phyloP scores from a whole-genome alignment of 2,888 invertebrate genomes.

The Agelastica alni region DNA sequence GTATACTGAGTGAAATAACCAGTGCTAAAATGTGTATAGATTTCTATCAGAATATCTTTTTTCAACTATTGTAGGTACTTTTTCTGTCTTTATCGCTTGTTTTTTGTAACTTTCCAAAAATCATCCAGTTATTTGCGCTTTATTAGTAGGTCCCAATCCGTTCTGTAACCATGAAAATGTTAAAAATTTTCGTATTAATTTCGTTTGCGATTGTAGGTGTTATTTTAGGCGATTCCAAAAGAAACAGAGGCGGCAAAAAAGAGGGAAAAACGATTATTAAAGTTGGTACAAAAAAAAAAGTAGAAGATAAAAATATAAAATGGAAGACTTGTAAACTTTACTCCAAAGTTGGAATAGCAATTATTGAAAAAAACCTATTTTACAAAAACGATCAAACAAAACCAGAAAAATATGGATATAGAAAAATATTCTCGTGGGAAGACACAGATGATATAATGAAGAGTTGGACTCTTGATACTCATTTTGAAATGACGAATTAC shows the following conservation, averaged over 20 bases:
- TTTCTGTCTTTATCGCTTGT: too few species aligned
- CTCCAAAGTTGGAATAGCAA: conserved; percentile 25
- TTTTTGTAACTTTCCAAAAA: too few species aligned
- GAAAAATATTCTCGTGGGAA: conserved; percentile 31
- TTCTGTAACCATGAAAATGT: too few species aligned
- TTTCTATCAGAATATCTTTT: too few species aligned
- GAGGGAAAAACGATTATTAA: conserved; percentile 28
- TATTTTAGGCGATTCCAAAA: conserved; percentile 28
- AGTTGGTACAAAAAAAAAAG: conserved; percentile 6
- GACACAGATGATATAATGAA: conserved; percentile 18
- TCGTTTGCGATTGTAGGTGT: conserved; percentile 16
- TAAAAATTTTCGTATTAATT: too few species aligned
- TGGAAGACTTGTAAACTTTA: conserved; percentile 30
- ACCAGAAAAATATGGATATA: conserved; percentile 27
- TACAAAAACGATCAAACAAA: conserved; percentile 25
- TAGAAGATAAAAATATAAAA: conserved; percentile 2
- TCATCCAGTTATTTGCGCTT: too few species aligned
- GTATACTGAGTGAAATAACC: too few species aligned
- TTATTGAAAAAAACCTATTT: conserved; percentile 15
- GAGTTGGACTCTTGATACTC: conserved; percentile 21
- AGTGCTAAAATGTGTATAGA: too few species aligned
- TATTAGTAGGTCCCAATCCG: too few species aligned
- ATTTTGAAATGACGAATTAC: conserved; percentile 6
- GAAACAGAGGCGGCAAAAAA: conserved; percentile 20
- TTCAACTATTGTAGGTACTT: too few species aligned